Base-by-base conservation (phyloP, 23 tunicate species). In the Phallusia fumigata region DNA sequence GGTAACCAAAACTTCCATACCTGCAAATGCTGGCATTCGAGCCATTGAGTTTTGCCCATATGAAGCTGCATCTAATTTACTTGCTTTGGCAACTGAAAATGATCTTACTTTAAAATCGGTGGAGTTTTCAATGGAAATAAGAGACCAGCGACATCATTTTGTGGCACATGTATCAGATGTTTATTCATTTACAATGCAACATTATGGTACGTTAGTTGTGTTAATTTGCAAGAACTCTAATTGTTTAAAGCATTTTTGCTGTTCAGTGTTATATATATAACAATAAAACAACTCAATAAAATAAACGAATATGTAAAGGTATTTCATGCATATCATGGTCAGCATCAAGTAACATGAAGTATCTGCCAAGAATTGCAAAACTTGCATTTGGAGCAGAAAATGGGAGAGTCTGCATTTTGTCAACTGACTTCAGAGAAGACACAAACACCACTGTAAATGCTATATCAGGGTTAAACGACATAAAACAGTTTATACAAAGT, bases 21-120 rank as follows among this genome's bases (percentile, higher is more conserved):
- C 69, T 21, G 28, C 69, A 8, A 58, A 58, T 16, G 8, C 69
- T 58, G 69, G 76, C 69, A 32, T 91, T 24, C 65, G 65, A 35
- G 84, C 81, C 0, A 50, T 91, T 15, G 96, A 82, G 79, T 91
- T 86, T 79, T 91, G 96, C 83, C 96, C 96, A 12, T 86, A 35
- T 81, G 90, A 91, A 50, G 34, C 52, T 72, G 96, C 96, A 22
- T 31, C 81, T 5, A 88, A 91, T 33, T 75, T 91, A 16, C 31
- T 91, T 24, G 96, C 96, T 8, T 81, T 81, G 72, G 82, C 79
- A 72, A 91, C 80, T 47, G 72, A 21, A 12, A 83, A 86, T n/a
- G 33, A 79, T 53, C 76, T 91, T 19, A 32, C 53, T 30, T 69
- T 91, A 65, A 84, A 86, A n/a, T 82, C 81, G 3, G 52, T 89